phyloP scores from a whole-genome alignment of 2,888 invertebrate genomes.

The Limnephilus lunatus region DNA sequence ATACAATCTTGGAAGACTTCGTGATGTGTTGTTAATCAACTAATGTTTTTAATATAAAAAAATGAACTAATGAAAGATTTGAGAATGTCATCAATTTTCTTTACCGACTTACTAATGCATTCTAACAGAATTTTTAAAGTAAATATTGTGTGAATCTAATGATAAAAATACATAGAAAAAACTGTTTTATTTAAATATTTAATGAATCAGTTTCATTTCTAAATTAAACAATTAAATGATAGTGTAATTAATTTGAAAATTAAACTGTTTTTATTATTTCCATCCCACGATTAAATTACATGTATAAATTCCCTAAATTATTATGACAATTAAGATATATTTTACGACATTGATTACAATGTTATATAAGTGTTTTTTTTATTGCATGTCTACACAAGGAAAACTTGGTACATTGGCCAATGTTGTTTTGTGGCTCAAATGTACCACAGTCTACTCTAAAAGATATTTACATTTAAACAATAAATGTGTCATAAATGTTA shows the following conservation, averaged over 20 bases:
- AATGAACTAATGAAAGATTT: background rate
- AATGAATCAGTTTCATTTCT: background rate
- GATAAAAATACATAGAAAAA: background rate
- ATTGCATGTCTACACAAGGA: constrained; percentile 32
- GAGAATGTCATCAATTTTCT: background rate
- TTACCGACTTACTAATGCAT: background rate
- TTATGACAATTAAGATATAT: constrained; percentile 1
- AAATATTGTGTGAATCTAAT: background rate
- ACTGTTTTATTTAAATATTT: background rate
- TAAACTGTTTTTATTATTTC: background rate
- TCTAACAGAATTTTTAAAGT: background rate
- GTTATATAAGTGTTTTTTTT: constrained; percentile 5
- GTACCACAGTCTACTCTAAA: constrained; percentile 15
- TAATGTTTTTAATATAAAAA: constrained; percentile 29
- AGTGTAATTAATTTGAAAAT: background rate
- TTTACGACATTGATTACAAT: constrained; percentile 18
- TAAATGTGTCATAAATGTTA: background rate
- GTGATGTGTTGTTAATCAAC: constrained; percentile 54
- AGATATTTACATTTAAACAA: constrained; percentile 20
- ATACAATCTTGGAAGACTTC: constrained; percentile 56
- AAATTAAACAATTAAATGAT: background rate
- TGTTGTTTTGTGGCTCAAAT: background rate
- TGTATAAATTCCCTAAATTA: constrained; percentile 8
- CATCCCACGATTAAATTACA: constrained; percentile 15
- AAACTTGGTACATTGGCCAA: background rate